Conservation (phyloP, 1,140 invertebrate species). For the Camponotus vicinus region DNA sequence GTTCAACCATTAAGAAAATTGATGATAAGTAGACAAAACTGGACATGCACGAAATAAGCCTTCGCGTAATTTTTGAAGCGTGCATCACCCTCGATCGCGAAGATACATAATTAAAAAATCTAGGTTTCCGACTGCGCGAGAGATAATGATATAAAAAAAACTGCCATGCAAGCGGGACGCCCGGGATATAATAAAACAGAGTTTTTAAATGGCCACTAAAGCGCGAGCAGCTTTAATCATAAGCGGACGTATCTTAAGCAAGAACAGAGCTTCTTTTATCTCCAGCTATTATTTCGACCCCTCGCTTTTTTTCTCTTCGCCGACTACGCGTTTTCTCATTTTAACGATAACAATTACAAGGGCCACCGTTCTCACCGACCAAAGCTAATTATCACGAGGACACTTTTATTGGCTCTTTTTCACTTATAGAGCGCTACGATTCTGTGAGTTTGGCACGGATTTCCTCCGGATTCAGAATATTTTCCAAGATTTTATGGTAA, state of each 20-base stretch:
- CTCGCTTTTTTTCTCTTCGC: slow-evolving; percentile 57
- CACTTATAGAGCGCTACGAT: slow-evolving; percentile 24
- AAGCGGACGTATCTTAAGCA: slow-evolving; percentile 79
- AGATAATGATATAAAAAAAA: slow-evolving; percentile 74
- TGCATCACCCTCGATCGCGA: background rate
- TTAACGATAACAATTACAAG: slow-evolving; percentile 83
- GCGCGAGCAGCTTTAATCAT: slow-evolving; percentile 77
- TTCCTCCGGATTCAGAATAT: slow-evolving; percentile 20
- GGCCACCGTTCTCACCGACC: slow-evolving; percentile 49
- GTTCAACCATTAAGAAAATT: background rate
- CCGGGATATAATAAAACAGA: slow-evolving; percentile 75
- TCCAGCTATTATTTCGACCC: slow-evolving; percentile 79
- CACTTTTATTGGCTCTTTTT: slow-evolving; percentile 76
- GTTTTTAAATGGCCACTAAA: slow-evolving; percentile 79
- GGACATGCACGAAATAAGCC: background rate
- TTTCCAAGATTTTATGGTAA: background rate
- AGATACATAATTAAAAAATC: slow-evolving; percentile 59
- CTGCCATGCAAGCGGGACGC: slow-evolving; percentile 63
- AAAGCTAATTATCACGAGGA: slow-evolving; percentile 81
- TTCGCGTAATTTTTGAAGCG: slow-evolving; percentile 9
- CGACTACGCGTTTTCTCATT: slow-evolving; percentile 65
- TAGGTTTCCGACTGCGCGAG: slow-evolving; percentile 30
- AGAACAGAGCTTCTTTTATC: slow-evolving; percentile 77
- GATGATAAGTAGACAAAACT: background rate
- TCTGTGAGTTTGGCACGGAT: slow-evolving; percentile 34